Base-by-base conservation (phyloP, 2,888 invertebrate genomes). In the Gonocerus acuteangulatus region DNA sequence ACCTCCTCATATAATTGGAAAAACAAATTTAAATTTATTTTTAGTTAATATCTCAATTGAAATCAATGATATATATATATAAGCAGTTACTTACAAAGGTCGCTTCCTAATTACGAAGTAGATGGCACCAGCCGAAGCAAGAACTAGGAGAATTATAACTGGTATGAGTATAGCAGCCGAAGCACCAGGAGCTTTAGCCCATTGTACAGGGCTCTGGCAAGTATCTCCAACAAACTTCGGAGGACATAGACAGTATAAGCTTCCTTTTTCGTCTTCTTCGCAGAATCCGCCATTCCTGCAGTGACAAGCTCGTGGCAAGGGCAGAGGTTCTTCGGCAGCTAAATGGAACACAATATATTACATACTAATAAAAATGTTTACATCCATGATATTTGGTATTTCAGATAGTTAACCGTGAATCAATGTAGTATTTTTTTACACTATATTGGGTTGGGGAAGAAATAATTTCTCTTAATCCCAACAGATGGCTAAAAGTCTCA, bases 241-340 rank as follows among this genome's bases (percentile, higher is more conserved):
- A 7, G 79, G 76, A 72, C 93, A 94, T 7, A 80, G 80, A 75
- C 96, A 97, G 27, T 71, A 71, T 63, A 89, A 75, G 64, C 80
- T 79, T 34, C 76, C 77, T 9, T 75, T 79, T 4, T 75, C 76
- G 1, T 73, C 62, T 69, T 71, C 71, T 68, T 84, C 82, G 74
- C 95, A 95, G 56, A 81, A 73, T 36, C 94, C 95, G 60, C 93
- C 91, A 74, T 94, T 93, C 74, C 86, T 82, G 74, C 95, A 95
- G 51, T 81, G 82, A 69, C 95, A 95, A 45, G 86, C 79, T 68
- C 82, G 80, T 1, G 91, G 93, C 63, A 81, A 79, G 1, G 89
- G 84, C 56, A 86, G 81, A 49, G 84, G 82, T 9, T 82, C 74
- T 73, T 93, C 92, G 49, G 84, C 83, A 0, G 88, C 85, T 78